Conservation (phyloP, 2,113 vertebrate species). For the Rhinopithecus roxellana region DNA sequence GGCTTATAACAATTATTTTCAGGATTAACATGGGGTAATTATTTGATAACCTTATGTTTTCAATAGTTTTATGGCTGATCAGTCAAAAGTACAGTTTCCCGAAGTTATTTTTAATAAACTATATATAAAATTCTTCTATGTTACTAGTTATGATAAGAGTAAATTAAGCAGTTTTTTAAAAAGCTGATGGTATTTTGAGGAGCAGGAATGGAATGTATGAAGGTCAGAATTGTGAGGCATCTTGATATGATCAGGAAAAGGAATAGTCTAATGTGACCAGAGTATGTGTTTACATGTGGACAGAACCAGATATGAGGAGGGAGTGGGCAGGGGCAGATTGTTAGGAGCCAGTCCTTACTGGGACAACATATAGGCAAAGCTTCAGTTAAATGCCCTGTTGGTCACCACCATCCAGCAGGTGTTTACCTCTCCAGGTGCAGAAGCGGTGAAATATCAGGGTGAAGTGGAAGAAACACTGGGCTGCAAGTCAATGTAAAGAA, state of each 20-base stretch:
- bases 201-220: background rate
- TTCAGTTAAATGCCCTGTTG: background rate
- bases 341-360: background rate
- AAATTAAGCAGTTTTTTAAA: background rate
- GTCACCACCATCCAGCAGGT: background rate
- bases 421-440: background rate
- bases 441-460: fast-evolving
- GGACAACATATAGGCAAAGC: background rate
- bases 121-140: background rate
- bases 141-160: conserved; percentile 4
- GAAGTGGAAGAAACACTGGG: background rate
- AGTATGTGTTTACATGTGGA: background rate
- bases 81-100: conserved; percentile 39
- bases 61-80: background rate
- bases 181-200: background rate
- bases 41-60: conserved; percentile 18
- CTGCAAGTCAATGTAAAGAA: background rate
- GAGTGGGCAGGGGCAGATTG: background rate
- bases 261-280: background rate
- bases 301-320: background rate
- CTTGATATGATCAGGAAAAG: background rate
- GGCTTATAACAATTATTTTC: conserved; percentile 8
- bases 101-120: conserved; percentile 64
- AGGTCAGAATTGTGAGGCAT: background rate
- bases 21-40: background rate